Percentiles rank a stretch among this genome's conserved stretches.
phyloP scores from a whole-genome alignment of 2,797 vertebrate species.

The Neosilurus hyrtlii region DNA sequence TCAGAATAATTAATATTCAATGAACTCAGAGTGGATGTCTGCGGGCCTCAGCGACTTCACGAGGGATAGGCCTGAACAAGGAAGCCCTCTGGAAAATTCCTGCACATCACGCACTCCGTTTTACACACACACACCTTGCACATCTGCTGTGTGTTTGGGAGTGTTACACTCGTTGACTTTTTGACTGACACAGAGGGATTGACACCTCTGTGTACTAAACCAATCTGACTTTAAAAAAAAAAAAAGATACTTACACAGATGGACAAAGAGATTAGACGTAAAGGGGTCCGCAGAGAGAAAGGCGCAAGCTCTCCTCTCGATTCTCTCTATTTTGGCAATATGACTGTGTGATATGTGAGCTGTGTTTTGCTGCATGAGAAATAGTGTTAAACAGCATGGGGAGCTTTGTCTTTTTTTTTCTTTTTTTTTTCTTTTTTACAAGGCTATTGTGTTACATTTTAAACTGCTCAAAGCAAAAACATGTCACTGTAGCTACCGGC shows the following conservation, averaged over 20 bases:
- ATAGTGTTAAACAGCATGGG: slow-evolving; percentile 64
- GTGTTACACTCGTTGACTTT: slow-evolving; percentile 42
- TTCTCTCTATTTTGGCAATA: slow-evolving; percentile 78
- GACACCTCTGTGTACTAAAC: slow-evolving; percentile 45
- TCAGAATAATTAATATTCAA: slow-evolving; percentile 61
- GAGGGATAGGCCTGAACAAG: slow-evolving; percentile 53
- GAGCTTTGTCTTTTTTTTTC: slow-evolving; percentile 57
- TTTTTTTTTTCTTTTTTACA: slow-evolving; percentile 24
- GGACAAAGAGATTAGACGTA: slow-evolving; percentile 66
- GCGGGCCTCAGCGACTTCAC: slow-evolving; percentile 44
- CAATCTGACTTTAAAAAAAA: slow-evolving; percentile 57
- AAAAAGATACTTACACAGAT: slow-evolving; percentile 59
- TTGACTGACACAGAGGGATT: slow-evolving; percentile 51
- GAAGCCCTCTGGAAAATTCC: slow-evolving; percentile 57
- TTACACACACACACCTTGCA: slow-evolving; percentile 54
- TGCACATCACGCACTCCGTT: slow-evolving; percentile 55
- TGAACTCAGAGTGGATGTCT: slow-evolving; percentile 56
- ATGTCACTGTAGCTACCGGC: slow-evolving; percentile 47
- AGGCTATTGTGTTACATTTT: slow-evolving; percentile 70
- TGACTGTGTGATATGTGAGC: slow-evolving; percentile 68
- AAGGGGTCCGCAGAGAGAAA: slow-evolving; percentile 57
- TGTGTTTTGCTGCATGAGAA: slow-evolving; percentile 65
- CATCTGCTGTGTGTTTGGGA: slow-evolving; percentile 61
- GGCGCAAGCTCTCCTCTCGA: slow-evolving; percentile 63
- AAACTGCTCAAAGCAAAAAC: slow-evolving; percentile 59